Evolutionary conservation across 2,797 vertebrate species (phyloP).

Genomic region (Sebastes diploproa): DNA sequence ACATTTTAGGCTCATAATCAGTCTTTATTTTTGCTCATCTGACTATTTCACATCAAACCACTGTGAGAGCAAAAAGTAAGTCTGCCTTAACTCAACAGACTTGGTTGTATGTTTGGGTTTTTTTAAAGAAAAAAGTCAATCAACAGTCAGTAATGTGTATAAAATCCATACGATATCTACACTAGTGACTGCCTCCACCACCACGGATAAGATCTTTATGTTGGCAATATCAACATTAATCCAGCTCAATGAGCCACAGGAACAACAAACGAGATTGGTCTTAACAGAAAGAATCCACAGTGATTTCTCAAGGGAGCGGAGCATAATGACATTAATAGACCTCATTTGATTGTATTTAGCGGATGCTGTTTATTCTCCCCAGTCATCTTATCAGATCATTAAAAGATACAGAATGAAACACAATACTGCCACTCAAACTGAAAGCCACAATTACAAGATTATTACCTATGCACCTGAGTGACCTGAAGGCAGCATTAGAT

Average conservation of each 20-base stretch:
- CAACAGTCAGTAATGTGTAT: neutral
- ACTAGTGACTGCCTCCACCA: neutral
- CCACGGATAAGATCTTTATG: constrained; percentile 9
- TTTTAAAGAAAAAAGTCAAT: neutral
- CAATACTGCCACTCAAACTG: neutral
- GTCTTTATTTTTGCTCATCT: neutral
- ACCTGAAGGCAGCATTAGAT: neutral
- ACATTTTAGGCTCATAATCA: neutral
- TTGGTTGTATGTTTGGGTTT: neutral
- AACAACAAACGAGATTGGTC: constrained; percentile 35
- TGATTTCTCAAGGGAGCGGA: constrained; percentile 55
- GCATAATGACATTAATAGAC: constrained; percentile 58
- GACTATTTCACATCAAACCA: neutral
- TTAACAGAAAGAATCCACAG: constrained; percentile 31
- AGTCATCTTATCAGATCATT: constrained; percentile 43
- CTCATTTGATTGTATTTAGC: constrained; percentile 56
- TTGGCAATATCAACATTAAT: constrained; percentile 36
- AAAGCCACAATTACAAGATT: neutral
- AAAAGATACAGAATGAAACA: constrained; percentile 25
- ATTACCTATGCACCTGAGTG: neutral
- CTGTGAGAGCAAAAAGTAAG: neutral
- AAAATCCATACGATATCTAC: neutral
- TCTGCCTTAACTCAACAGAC: neutral
- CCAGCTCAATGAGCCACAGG: constrained; percentile 31
- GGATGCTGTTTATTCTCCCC: constrained; percentile 41